A percentile compares a stretch with the other conserved stretches of the same genome.
These are phyloP conservation scores for Eumerus sabulonum DNA, from an alignment of 2,888 invertebrate species.

Conservation along the genomic window DNA sequence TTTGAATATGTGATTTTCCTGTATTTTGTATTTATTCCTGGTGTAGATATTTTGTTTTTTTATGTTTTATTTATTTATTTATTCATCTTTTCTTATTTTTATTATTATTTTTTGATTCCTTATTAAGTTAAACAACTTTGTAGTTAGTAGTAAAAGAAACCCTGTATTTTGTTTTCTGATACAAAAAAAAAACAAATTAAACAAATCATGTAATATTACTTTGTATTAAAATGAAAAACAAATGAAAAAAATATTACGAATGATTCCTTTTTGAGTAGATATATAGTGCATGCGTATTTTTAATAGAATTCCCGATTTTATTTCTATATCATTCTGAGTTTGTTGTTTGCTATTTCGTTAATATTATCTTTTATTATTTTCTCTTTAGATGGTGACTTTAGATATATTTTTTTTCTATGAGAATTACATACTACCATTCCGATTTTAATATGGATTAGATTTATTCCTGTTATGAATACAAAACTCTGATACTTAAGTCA, in stretches of 20 bases:
- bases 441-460: too few species aligned
- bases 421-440: too few species aligned
- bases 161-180: slow-evolving; percentile 57
- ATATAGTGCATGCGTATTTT: slow-evolving; percentile 70
- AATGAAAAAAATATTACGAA: slow-evolving; percentile 27
- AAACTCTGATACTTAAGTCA: too few species aligned
- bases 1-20: slow-evolving; percentile 43
- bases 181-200: slow-evolving; percentile 26
- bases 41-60: slow-evolving; percentile 64
- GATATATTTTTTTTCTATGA: slow-evolving; percentile 24
- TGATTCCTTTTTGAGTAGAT: slow-evolving; percentile 61
- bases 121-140: slow-evolving; percentile 57
- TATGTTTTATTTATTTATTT: slow-evolving; percentile 58
- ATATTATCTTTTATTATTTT: neutral
- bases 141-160: slow-evolving; percentile 62
- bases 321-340: slow-evolving; percentile 16
- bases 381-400: slow-evolving; percentile 17
- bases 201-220: slow-evolving; percentile 37
- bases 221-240: slow-evolving; percentile 33
- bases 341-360: slow-evolving; percentile 15
- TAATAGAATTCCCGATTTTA: neutral
- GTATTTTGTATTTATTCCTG: slow-evolving; percentile 53
- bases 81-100: slow-evolving; percentile 36
- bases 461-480: too few species aligned
- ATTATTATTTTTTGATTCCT: slow-evolving; percentile 36